phyloP scores from a whole-genome alignment of 1,140 invertebrate genomes.

The Drosophila mojavensis region DNA sequence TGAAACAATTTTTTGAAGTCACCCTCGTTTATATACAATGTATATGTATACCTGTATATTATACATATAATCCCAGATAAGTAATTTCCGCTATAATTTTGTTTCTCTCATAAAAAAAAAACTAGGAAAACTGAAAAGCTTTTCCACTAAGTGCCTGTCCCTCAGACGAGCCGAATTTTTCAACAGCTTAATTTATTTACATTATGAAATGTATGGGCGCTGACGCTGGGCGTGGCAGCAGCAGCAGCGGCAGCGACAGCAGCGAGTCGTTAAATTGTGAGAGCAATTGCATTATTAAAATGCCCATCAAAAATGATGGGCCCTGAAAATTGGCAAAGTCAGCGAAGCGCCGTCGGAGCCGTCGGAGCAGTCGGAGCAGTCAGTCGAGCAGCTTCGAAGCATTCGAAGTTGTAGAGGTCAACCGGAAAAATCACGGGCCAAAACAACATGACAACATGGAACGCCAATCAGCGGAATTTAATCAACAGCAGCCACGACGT shows the following conservation, averaged over 20 bases:
- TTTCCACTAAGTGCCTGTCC: slow-evolving; percentile 61
- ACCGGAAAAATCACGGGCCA: slow-evolving; percentile 68
- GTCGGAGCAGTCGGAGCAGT: neutral
- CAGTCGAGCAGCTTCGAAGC: too few species aligned
- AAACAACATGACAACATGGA: slow-evolving; percentile 56
- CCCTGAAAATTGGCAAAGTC: slow-evolving; percentile 47
- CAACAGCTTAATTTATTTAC: slow-evolving; percentile 68
- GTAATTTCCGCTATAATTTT: too few species aligned
- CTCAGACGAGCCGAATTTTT: slow-evolving; percentile 56
- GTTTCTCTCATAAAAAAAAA: neutral
- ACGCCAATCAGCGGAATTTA: slow-evolving; percentile 75
- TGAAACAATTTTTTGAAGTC: too few species aligned
- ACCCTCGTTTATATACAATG: too few species aligned
- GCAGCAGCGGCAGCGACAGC: neutral
- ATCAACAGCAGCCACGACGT: slow-evolving; percentile 62
- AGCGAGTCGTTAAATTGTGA: slow-evolving; percentile 34
- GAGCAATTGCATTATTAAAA: slow-evolving; percentile 72
- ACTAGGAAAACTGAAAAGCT: slow-evolving; percentile 63
- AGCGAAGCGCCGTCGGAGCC: slow-evolving; percentile 22
- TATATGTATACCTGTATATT: too few species aligned
- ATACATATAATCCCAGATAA: too few species aligned
- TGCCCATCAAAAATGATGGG: slow-evolving; percentile 62
- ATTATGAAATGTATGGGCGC: slow-evolving; percentile 61
- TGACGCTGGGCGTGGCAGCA: slow-evolving; percentile 29
- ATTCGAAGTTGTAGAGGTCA: slow-evolving; percentile 54